Evolutionary conservation across 2,797 vertebrate genomes (phyloP), one percentile per base, ranked within the genome.

Genomic region (Scolopax rusticola): DNA sequence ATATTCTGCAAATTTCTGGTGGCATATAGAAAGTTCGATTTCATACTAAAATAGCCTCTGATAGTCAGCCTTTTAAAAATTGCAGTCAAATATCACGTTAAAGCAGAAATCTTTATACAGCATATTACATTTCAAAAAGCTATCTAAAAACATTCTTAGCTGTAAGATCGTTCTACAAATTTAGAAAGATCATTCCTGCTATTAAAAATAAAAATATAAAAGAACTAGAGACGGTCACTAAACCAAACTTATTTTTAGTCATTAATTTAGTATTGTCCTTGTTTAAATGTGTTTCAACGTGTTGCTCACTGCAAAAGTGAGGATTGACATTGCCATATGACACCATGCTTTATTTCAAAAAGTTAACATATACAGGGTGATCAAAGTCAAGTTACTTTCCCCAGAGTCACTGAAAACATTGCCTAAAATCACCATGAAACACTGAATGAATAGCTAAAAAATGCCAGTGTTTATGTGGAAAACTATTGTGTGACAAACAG

Each of bases 91-190:
- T 68, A 85, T 73, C 27, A 25, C 89, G 21, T 90, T 93, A 96
- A 95, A 95, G 83, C 8, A 88, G 76, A 36, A 48, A 50, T 64
- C 67, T 93, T 97, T 92, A 74, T 75, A 68, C 25, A 90, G 45
- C 3, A 67, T 70, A 56, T 67, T 86, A 65, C 47, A 92, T 96
- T 95, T 85, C 25, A 85, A 91, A 96, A 95, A 89, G 19, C 3
- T 70, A 63, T 53, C 57, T 89, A 68, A 90, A 97, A 93, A 12
- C 11, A 91, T 57, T 86, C 21, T 86, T 64, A 89, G 6, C 47
- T 92, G 70, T 89, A 97, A 94, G 48, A 91, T 86, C 6, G 78
- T 80, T 93, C 14, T 5, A 87, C 43, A 53, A 63, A 18, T 92
- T 92, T 91, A 27, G 79, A 95, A 96, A 95, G 19, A 84, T 33